Evolutionary conservation across 2,797 vertebrate genomes (phyloP), one percentile per base, ranked within the genome.

Genomic region (Rallus crepitans): DNA sequence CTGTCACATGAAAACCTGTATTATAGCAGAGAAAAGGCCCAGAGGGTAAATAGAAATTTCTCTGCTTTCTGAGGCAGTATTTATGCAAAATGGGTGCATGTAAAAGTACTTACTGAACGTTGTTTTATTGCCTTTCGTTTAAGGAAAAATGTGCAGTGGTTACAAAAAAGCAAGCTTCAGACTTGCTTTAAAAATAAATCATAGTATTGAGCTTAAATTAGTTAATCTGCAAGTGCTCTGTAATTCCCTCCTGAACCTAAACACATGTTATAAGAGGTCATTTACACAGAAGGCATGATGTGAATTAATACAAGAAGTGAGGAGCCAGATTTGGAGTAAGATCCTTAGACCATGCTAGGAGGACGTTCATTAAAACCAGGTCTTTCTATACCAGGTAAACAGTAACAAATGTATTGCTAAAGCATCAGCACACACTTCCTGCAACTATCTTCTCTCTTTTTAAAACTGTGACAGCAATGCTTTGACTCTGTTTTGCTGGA

Each of bases 151-250:
- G 14, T 70, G 14, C 53, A 55, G 39, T 60, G 31, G 20, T 86
- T 84, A 88, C n/a, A 83, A 69, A 75, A 88, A 84, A 79, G 7
- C n/a, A 94, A 84, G 45, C 28, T 66, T 91, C 72, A 94, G 68
- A 55, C 12, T 79, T 70, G 25, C 28, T 85, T 94, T 47, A 63
- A 85, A 92, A 82, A 59, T 52, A 63, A 56, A 55, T 53, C 27
- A 12, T 14, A 42, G 6, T 55, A 75, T 83, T n/a, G 37, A 85
- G 21, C 33, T 48, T 78, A 71, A 78, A 75, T 71, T 76, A 89
- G 37, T 63, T 82, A 75, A 92, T 69, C 60, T 87, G 30, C 19
- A 69, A 64, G 23, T 70, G 25, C 9, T 84, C 33, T 87, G 12
- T 55, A 68, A 63, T 52, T 24, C 47, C 35, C 42, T 60, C 8